Base-by-base conservation (phyloP, 1,140 invertebrate species). In the Bacillus rossius region DNA sequence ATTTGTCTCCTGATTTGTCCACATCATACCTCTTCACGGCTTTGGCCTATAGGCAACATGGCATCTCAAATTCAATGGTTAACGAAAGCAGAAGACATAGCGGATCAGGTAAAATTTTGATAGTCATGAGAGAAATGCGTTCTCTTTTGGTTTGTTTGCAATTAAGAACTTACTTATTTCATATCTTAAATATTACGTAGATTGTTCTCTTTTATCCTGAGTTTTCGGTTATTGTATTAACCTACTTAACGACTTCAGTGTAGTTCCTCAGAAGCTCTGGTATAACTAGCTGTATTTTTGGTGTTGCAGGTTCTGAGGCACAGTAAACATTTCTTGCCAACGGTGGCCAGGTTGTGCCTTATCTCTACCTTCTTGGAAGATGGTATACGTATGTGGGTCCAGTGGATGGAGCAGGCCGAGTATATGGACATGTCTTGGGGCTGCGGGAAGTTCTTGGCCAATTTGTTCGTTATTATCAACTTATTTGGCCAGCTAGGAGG, bases 311-410 rank as follows among this genome's bases (percentile, higher is more conserved):
- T 97, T 48, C 86, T 96, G 63, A 83, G 94, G 66, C 88, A 92
- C 77, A 87, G 91, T 48, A 98, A 99, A 77, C 84, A 95, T 75
- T 80, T 98, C 55, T 77, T 99, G 65, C 98, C 98, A 19, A 97
- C 96, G 60, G 79, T 98, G 50, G 97, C 97, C 3, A 82, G 97
- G 59, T 77, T 99, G 37, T 99, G 96, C 73, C 83, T 99, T n/a
- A 97, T 99, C 65, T 95, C 95, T 58, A 99, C 98, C 65, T 99
- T 99, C 78, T 81, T 99, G 25, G 98, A 99, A 80, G 98, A 99
- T 84, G 98, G 98, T 0, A 80, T 99, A 38, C 84, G 98, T 61
- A 99, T 99, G 98, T 99, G 93, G 87, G 89, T 93, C 67, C 98
- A 99, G 76, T 99, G 98, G 97, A 84, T 85, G 29, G 95, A 99